A percentile compares a stretch with the other conserved stretches of the same genome.
Evolutionary conservation across 2,113 vertebrate genomes (phyloP).

Genomic region (Axis porcinus): DNA sequence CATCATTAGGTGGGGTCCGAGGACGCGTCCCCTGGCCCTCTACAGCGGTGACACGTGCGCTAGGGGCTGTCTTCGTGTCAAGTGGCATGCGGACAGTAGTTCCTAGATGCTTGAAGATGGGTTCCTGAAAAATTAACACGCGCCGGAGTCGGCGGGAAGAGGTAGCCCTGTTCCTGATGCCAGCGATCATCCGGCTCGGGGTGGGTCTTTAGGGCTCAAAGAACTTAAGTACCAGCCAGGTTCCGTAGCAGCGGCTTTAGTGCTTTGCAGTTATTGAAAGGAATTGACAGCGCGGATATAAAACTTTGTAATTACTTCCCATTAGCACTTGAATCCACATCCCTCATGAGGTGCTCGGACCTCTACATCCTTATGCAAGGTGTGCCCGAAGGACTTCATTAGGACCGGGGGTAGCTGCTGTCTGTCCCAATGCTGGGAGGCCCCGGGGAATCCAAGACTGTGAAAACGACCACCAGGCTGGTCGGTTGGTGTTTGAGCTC

Average conservation of each 20-base stretch:
- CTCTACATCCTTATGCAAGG: neutral
- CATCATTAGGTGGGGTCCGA: neutral
- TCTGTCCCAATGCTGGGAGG: neutral
- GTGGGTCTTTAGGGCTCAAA: neutral
- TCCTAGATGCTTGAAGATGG: neutral
- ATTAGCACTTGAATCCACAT: neutral
- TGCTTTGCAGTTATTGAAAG: neutral
- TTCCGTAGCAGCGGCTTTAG: neutral
- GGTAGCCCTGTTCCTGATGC: neutral
- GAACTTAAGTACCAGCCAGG: neutral
- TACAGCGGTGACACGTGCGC: neutral
- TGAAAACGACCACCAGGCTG: neutral
- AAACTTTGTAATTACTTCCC: slow-evolving; percentile 53
- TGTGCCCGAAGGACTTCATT: neutral
- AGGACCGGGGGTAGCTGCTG: neutral
- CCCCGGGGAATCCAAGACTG: neutral
- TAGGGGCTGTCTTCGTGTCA: neutral
- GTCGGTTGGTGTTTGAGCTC: neutral
- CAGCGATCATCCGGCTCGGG: accelerated
- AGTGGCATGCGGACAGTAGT: neutral
- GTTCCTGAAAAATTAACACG: neutral
- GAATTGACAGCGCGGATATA: neutral
- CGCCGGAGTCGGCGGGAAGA: neutral
- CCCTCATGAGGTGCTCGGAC: neutral
- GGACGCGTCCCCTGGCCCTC: neutral